Base-by-base conservation (phyloP, 2,888 invertebrate species). In the Papilio gigon region DNA sequence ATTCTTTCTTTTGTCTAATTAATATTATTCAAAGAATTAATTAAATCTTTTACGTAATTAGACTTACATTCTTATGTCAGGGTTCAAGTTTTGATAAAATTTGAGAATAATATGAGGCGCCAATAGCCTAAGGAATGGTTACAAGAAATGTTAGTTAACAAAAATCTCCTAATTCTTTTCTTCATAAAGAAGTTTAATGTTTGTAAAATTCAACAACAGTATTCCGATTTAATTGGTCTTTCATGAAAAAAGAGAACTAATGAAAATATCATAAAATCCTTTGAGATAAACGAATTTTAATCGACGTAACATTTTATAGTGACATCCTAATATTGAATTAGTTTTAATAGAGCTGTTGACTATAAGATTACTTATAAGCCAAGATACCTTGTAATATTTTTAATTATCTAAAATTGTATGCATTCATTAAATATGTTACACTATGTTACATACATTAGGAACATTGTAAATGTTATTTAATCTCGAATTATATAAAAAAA, bases 231-330 rank as follows among this genome's bases (percentile, higher is more conserved):
- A 42, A 17, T 5, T 42, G 1, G 6, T 8, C 17, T 17, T 17
- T 42, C 17, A 22, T 1, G 17, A 9, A 1, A 27, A 3, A 22
- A 27, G 6, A 25, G n/a, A 2, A 30, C n/a, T n/a, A 53, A 53
- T 53, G n/a, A n/a, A n/a, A n/a, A 30, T 53, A 2, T 8, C 9
- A 3, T n/a, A 30, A 53, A 4, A 27, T 50, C 5, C 6, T 14
- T 12, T 3, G 5, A 8, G n/a, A 27, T 27, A 50, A 14, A 1
- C 27, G 27, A n/a, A 12, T 2, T 50, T 50, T 27, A 50, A 50
- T 50, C 27, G n/a, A 53, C n/a, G 53, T 53, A 27, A 30, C 53
- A 53, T 53, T 53, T n/a, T n/a, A 30, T 17, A 2, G n/a, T 30
- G 53, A 53, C 30, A 9, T 27, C n/a, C 30, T 30, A 17, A n/a